Conservation (phyloP, 2,888 invertebrate genomes). For the Cryptus viduatorius region DNA sequence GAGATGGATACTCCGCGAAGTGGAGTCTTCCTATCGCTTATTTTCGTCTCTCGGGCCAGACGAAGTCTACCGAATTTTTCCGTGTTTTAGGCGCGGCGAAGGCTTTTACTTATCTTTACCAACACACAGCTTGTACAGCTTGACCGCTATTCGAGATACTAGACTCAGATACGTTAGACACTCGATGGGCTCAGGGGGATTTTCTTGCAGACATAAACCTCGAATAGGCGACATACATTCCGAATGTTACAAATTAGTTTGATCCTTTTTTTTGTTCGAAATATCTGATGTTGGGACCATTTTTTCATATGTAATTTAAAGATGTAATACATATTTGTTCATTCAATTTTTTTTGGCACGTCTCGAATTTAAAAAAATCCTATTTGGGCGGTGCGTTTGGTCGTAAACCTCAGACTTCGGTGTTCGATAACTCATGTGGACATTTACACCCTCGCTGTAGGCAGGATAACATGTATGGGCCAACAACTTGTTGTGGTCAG, state of each 20-base stretch:
- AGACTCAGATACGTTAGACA: slow-evolving; percentile 6
- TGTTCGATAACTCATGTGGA: not conserved
- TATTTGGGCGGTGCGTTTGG: not conserved
- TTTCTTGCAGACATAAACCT: not conserved
- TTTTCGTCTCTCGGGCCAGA: slow-evolving; percentile 23
- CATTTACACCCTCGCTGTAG: not conserved
- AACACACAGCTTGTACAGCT: not conserved
- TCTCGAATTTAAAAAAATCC: not conserved
- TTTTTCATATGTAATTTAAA: too few relatives aligned
- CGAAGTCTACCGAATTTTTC: slow-evolving; percentile 3
- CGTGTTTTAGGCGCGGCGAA: not conserved
- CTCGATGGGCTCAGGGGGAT: not conserved
- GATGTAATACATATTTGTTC: too few relatives aligned
- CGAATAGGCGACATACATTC: not conserved
- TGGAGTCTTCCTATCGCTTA: slow-evolving; percentile 20
- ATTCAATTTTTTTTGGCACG: too few relatives aligned
- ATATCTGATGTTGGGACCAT: too few relatives aligned
- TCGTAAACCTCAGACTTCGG: not conserved
- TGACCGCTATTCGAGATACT: slow-evolving; percentile 1
- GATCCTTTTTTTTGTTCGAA: too few relatives aligned
- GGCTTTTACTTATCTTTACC: slow-evolving; percentile 5
- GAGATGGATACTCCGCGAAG: not conserved
- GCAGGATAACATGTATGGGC: slow-evolving; percentile 37
- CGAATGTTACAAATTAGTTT: not conserved
- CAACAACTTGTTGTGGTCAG: slow-evolving; percentile 58